Percentiles rank a stretch among this genome's conserved stretches.
phyloP scores from a whole-genome alignment of 2,797 vertebrate species.

The Eulemur rubriventer region DNA sequence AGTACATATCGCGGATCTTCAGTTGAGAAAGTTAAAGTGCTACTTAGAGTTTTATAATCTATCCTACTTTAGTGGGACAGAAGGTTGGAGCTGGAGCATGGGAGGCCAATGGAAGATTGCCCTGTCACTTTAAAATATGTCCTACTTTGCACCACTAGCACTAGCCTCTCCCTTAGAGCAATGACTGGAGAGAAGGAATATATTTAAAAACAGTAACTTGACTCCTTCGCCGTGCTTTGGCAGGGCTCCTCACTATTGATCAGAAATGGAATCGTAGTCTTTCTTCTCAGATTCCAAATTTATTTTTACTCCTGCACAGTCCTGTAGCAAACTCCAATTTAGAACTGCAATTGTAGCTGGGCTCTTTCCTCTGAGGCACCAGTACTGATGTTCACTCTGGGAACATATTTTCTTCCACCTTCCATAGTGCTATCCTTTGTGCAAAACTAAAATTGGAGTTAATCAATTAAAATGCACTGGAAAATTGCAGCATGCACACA shows the following conservation, averaged over 20 bases:
- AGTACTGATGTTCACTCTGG: not conserved
- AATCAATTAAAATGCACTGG: not conserved
- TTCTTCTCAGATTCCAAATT: not conserved
- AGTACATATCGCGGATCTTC: not conserved
- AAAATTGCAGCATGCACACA: not conserved
- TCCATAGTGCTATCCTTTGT: not conserved
- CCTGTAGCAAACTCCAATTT: not conserved
- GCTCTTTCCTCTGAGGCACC: not conserved
- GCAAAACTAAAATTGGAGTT: not conserved
- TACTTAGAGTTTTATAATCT: not conserved
- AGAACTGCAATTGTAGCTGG: not conserved
- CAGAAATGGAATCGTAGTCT: not conserved
- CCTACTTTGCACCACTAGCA: not conserved
- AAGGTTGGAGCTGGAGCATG: not conserved
- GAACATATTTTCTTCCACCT: not conserved
- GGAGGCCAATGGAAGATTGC: accelerated
- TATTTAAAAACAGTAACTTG: conserved; percentile 1
- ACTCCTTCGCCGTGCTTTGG: not conserved
- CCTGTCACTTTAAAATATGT: not conserved
- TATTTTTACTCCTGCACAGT: not conserved
- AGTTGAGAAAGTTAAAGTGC: not conserved
- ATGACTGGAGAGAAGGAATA: not conserved
- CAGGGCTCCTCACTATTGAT: not conserved
- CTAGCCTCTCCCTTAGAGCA: not conserved
- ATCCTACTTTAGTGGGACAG: not conserved